Evolutionary conservation across 2,888 invertebrate genomes (phyloP).

Genomic region (Melinaea marsaeus): DNA sequence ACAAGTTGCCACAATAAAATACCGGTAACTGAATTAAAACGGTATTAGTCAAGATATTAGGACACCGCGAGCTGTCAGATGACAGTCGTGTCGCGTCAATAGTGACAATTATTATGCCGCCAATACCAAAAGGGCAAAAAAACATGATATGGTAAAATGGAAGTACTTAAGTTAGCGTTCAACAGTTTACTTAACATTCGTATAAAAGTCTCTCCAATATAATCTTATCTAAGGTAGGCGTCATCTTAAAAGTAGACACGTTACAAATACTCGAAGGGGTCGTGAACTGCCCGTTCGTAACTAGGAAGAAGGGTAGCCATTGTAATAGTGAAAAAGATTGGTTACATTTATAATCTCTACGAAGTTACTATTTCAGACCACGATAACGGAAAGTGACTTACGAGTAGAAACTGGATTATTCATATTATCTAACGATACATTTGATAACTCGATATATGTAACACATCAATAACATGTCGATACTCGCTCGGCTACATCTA

Average conservation of each 20-base stretch:
- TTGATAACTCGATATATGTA: slow-evolving; percentile 66
- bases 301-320: slow-evolving; percentile 54
- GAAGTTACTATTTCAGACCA: slow-evolving; percentile 47
- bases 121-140: slow-evolving; percentile 33
- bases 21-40: slow-evolving; percentile 12
- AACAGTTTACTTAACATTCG: slow-evolving; percentile 77
- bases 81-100: not conserved
- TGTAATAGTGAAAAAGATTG: slow-evolving; percentile 65
- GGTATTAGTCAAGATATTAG: not conserved
- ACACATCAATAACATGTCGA: slow-evolving; percentile 65
- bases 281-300: slow-evolving; percentile 58
- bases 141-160: slow-evolving; percentile 70
- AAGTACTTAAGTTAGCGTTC: slow-evolving; percentile 74
- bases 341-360: slow-evolving; percentile 62
- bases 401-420: slow-evolving; percentile 60
- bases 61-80: not conserved
- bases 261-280: slow-evolving; percentile 58
- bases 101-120: slow-evolving; percentile 9
- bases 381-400: slow-evolving; percentile 51
- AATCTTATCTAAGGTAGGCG: slow-evolving; percentile 76
- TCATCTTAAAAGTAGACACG: slow-evolving; percentile 64
- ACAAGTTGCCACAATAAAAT: slow-evolving; percentile 46
- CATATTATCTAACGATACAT: slow-evolving; percentile 65
- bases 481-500: slow-evolving; percentile 68
- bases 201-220: slow-evolving; percentile 78